Base-by-base conservation (phyloP, 2,113 vertebrate genomes). In the Pterocles burchelli region DNA sequence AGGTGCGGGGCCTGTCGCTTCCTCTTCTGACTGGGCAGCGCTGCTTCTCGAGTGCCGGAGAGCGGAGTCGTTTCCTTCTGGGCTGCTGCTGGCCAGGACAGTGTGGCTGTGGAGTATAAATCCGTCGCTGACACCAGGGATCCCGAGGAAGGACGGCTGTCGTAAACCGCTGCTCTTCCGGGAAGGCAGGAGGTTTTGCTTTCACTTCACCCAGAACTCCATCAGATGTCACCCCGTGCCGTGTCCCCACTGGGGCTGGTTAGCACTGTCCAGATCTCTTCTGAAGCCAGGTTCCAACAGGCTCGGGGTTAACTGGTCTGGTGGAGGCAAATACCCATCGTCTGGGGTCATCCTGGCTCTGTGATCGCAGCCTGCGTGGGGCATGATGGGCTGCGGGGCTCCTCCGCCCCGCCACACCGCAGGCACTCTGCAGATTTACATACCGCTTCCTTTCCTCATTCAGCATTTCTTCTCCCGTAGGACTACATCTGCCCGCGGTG, bases 401-500 rank as follows among this genome's bases (percentile, higher is more conserved):
- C 29, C 49, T n/a, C 62, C 11, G 22, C 62, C 26, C 28, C 13
- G 0, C 41, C 57, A 2, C 11, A 1, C 74, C 3, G 8, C 9
- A 45, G 58, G 17, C 8, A 4, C 51, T 38, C 59, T 26, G 24
- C 20, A 33, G 51, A 49, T 33, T 58, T 55, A 9, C 1, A 1
- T 46, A 1, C 55, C 16, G 1, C 19, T 36, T 55, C 15, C 51
- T 58, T 22, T 22, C 76, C 96, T 95, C 79, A 97, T 26, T 25
- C 1, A 0, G 5, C 73, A 5, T 87, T 66, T 93, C 67, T 78
- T 94, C 73, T 92, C 52, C 93, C 51, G 1, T 90, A 99, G 99
- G 99, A 99, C 63, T 99, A 99, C 86, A 99, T 98, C 58, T 99
- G 99, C 97, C 99, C 99, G 11, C 97, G 98, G 97, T 99, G 99